phyloP scores from a whole-genome alignment of 2,888 invertebrate genomes.

The Odontothrips loti region DNA sequence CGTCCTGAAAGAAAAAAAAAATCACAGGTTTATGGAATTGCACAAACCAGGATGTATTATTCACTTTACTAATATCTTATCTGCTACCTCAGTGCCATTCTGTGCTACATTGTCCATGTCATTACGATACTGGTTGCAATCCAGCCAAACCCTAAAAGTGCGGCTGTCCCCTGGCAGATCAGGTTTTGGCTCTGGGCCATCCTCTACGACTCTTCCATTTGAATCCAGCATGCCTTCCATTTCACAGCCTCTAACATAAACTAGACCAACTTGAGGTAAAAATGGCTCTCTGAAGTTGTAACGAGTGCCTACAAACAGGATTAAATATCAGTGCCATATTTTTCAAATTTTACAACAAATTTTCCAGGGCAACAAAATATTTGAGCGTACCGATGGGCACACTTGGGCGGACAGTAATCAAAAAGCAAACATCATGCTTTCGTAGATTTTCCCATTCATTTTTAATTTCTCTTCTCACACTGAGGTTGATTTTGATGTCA shows the following conservation, averaged over 20 bases:
- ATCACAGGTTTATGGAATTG: conserved; percentile 10
- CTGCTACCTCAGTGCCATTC: conserved; percentile 51
- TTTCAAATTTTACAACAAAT: conserved; percentile 31
- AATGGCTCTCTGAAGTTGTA: conserved; percentile 80
- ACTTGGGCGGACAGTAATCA: conserved; percentile 84
- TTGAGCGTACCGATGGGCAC: conserved; percentile 64
- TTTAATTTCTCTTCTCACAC: conserved; percentile 86
- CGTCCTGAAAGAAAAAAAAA: conserved; percentile 55
- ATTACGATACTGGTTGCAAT: conserved; percentile 92
- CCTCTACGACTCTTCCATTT: conserved; percentile 93
- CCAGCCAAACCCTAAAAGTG: conserved; percentile 90
- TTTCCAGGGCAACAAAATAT: neutral
- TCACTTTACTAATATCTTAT: neutral
- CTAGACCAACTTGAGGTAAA: conserved; percentile 86
- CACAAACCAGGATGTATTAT: too few relatives aligned
- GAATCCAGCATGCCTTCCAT: conserved; percentile 97
- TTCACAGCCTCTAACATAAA: conserved; percentile 93
- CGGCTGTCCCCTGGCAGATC: conserved; percentile 81
- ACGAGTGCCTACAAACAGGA: conserved; percentile 58
- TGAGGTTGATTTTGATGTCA: conserved; percentile 88
- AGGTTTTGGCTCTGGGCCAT: conserved; percentile 87
- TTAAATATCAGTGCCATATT: neutral
- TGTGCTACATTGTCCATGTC: conserved; percentile 70
- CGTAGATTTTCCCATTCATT: conserved; percentile 94
- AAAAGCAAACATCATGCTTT: conserved; percentile 96